These are phyloP conservation scores for Sebastes diploproa DNA, from an alignment of 2,797 vertebrate species.

Conservation along the genomic window DNA sequence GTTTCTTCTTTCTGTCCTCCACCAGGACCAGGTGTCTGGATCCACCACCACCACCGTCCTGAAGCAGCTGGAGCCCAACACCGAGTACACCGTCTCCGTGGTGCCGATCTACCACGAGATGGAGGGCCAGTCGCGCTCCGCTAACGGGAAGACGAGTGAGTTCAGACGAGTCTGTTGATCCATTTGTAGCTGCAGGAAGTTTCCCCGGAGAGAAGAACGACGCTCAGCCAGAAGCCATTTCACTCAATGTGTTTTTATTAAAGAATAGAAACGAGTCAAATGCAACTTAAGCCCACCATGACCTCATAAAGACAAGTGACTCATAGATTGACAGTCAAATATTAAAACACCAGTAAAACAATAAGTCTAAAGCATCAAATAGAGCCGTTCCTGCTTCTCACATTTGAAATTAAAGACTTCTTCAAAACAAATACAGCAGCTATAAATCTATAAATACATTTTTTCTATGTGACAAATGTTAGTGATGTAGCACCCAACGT, in stretches of 20 bases:
- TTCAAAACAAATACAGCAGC: neutral
- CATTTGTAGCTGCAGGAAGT: neutral
- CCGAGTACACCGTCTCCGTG: constrained; percentile 88
- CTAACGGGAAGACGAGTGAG: constrained; percentile 93
- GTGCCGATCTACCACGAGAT: constrained; percentile 92
- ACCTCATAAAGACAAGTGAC: neutral
- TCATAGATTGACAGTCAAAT: neutral
- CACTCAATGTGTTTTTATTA: neutral
- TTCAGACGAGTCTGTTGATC: constrained; percentile 4
- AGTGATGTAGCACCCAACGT: neutral
- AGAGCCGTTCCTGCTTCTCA: neutral
- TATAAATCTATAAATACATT: neutral
- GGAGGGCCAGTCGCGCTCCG: constrained; percentile 88
- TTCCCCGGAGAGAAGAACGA: neutral
- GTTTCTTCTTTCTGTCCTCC: constrained; percentile 3
- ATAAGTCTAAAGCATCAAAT: neutral
- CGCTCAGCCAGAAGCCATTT: neutral
- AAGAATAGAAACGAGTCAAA: neutral
- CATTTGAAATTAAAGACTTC: neutral
- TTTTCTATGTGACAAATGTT: neutral
- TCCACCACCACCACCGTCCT: constrained; percentile 88
- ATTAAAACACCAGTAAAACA: neutral
- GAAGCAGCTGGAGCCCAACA: constrained; percentile 88
- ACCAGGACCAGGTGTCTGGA: constrained; percentile 89
- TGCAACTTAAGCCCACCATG: neutral